Conservation (phyloP, 2,113 vertebrate species). For the Origma solitaria region DNA sequence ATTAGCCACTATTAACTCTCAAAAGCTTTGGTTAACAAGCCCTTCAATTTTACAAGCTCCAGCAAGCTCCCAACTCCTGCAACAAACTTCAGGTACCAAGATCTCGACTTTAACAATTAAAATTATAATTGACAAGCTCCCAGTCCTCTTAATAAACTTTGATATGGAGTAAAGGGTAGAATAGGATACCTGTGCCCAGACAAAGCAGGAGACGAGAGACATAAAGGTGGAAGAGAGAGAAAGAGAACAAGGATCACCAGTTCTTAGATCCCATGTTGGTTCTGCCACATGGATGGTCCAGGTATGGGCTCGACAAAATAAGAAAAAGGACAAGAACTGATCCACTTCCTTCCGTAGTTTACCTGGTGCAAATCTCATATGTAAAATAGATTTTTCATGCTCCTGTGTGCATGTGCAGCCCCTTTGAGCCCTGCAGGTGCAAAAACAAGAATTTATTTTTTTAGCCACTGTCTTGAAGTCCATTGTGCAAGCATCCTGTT, state of each 20-base stretch:
- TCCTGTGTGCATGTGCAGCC: background rate
- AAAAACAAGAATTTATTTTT: background rate
- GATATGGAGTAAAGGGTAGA: background rate
- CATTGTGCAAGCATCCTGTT: background rate
- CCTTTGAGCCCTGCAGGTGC: background rate
- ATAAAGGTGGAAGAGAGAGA: no score
- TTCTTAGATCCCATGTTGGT: background rate
- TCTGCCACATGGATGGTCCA: rapidly evolving
- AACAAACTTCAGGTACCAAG: background rate
- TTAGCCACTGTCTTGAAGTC: background rate
- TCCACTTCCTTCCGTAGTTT: background rate
- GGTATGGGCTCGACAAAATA: background rate
- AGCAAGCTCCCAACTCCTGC: background rate
- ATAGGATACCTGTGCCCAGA: no score
- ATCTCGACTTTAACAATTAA: background rate
- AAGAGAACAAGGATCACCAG: background rate
- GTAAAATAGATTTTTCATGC: background rate
- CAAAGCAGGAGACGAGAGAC: background rate
- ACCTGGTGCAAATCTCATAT: background rate
- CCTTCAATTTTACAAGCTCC: background rate
- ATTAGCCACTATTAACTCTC: background rate
- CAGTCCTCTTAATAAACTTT: background rate
- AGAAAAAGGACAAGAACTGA: background rate
- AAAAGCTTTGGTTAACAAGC: background rate
- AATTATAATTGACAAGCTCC: background rate